Conservation (phyloP, 2,888 invertebrate species). For the Luperina nickerlii region DNA sequence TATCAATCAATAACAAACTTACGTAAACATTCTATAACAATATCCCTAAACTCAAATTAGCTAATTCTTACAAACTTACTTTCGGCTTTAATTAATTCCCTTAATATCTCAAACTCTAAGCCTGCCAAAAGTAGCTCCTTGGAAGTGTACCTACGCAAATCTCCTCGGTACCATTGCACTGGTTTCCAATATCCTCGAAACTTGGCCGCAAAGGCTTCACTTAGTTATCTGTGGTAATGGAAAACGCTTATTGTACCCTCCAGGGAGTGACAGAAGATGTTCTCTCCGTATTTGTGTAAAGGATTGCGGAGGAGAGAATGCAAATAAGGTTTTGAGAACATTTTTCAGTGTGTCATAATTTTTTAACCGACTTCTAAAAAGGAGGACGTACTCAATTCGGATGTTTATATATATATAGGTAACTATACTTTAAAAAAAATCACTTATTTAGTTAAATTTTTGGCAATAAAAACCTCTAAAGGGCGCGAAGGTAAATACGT, state of each 20-base stretch:
- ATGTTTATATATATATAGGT: no score
- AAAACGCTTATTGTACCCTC: slow-evolving; percentile 58
- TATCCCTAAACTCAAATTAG: background rate
- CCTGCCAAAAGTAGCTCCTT: slow-evolving; percentile 3
- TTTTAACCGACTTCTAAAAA: no score
- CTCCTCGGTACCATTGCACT: slow-evolving; percentile 38
- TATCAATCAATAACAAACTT: slow-evolving; percentile 12
- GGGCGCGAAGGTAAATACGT: slow-evolving; percentile 32
- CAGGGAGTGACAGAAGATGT: slow-evolving; percentile 35
- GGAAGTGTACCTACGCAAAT: slow-evolving; percentile 29
- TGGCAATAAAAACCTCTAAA: slow-evolving; percentile 8
- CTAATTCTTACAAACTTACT: slow-evolving; percentile 19
- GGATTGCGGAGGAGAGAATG: slow-evolving; percentile 36
- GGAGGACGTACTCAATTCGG: no score
- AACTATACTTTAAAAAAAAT: no score
- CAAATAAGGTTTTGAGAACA: slow-evolving; percentile 46
- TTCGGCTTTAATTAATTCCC: slow-evolving; percentile 6
- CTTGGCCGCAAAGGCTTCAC: slow-evolving; percentile 43
- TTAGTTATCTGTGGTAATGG: slow-evolving; percentile 58
- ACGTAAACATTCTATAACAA: background rate
- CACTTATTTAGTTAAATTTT: no score
- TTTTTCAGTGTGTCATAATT: slow-evolving; percentile 4
- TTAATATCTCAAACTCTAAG: slow-evolving; percentile 21
- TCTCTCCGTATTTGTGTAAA: slow-evolving; percentile 50
- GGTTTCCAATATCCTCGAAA: slow-evolving; percentile 48